Evolutionary conservation across 2,888 invertebrate species (phyloP), one percentile per base, ranked within the genome.

Genomic region (Leuctra nigra): DNA sequence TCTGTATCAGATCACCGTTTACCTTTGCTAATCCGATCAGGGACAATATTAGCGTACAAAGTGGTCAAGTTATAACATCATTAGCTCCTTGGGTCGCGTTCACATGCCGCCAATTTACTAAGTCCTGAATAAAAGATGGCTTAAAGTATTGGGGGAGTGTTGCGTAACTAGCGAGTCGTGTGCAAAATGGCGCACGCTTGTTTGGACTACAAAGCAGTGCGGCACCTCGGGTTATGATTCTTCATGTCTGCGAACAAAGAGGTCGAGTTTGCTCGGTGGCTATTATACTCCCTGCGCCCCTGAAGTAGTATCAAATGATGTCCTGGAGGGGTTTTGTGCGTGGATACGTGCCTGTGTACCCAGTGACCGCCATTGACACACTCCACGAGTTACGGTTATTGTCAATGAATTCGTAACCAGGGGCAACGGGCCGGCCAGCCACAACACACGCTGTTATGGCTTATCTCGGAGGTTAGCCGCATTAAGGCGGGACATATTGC

Each of bases 121-220:
- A n/a, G n/a, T 7, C 4, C 39, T 39, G 39, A 39, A 39, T 39
- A 39, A 39, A 39, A 39, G 39, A 39, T 39, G 39, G 39, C n/a
- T 16, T 2, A 39, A 20, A 39, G 39, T n/a, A n/a, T n/a, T n/a
- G n/a, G n/a, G n/a, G n/a, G 11, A 39, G 18, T 20, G 18, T 16
- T 39, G 4, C 39, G 16, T 4, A 39, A 11, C 29, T 16, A 39
- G 39, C 39, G 39, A 4, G 16, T 20, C 39, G 39, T 39, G 16
- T 16, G 7, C 13, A 16, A 4, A 7, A n/a, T n/a, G n/a, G n/a
- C n/a, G n/a, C n/a, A n/a, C n/a, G n/a, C n/a, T n/a, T n/a, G n/a
- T n/a, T n/a, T n/a, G n/a, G n/a, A n/a, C n/a, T n/a, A n/a, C n/a
- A n/a, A n/a, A n/a, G n/a, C n/a, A n/a, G n/a, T n/a, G n/a, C n/a